These are phyloP conservation scores for Phragmatobia fuliginosa DNA, from an alignment of 2,888 invertebrate genomes.

Conservation along the genomic window DNA sequence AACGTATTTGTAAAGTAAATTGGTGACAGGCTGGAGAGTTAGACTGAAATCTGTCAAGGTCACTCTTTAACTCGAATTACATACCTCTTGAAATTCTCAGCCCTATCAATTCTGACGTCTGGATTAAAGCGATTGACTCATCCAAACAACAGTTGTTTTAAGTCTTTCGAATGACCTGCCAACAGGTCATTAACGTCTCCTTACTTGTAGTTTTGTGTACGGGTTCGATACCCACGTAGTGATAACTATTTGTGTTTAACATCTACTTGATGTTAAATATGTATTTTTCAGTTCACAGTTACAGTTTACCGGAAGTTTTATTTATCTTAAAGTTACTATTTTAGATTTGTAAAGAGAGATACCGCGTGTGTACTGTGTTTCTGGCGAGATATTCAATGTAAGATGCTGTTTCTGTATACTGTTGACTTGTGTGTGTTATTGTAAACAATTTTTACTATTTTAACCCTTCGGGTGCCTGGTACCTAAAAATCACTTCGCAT, in stretches of 20 bases:
- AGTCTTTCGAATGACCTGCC: background rate
- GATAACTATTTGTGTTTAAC: background rate
- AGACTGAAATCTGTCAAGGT: background rate
- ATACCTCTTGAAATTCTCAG: background rate
- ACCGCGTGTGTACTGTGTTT: conserved; percentile 5
- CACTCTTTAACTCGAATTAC: no score
- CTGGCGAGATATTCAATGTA: conserved; percentile 17
- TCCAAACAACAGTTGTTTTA: background rate
- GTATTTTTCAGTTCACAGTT: conserved; percentile 3
- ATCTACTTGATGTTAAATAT: background rate
- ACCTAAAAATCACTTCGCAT: no score
- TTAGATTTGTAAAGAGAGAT: conserved; percentile 12
- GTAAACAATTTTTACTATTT: conserved; percentile 14
- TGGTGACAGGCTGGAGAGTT: background rate
- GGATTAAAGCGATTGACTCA: background rate
- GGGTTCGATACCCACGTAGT: background rate
- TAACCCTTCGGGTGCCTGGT: no score
- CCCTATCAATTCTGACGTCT: background rate
- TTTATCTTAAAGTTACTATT: conserved; percentile 19
- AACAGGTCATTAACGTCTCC: background rate
- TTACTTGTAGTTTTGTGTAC: background rate
- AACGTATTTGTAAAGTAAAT: no score
- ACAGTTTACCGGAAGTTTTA: conserved; percentile 13
- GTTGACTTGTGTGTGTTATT: conserved; percentile 8
- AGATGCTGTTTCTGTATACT: conserved; percentile 13